Base-by-base conservation (phyloP, 2,113 vertebrate species). In the Prunella himalayana region DNA sequence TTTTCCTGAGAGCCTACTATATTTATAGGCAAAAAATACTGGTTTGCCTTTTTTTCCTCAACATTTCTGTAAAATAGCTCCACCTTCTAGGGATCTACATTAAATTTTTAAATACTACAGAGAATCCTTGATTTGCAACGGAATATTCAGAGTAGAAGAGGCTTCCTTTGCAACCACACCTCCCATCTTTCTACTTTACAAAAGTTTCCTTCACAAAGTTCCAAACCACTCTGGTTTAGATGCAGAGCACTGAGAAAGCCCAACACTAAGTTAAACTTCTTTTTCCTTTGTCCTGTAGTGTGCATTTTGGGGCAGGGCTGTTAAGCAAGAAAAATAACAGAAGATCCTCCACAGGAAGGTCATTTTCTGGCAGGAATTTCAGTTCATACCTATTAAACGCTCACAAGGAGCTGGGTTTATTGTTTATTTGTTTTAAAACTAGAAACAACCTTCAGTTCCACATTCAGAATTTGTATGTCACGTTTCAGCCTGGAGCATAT, bases 11-110 rank as follows among this genome's bases (percentile, higher is more conserved):
- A 92, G 54, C 17, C 37, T 86, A 22, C 49, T 81, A 25, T 31
- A 91, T 63, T 91, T 88, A 66, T 71, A 93, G 82, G 64, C 70
- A 91, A 83, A 77, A 96, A 90, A 73, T 28, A 77, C 8, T 31
- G 24, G 1, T 39, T 69, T 69, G 44, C 12, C 22, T 49, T 65
- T 22, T 31, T 7, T 3, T 0, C 8, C 37, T 23, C 51, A 53
- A 41, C 6, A 84, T 31, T 51, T 88, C 76, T 73, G 41, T 90
- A 78, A 91, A 77, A 90, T 21, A 96, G 56, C 8, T 86, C 68
- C 28, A 83, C 56, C 60, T 94, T 88, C 70, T 56, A 83, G 63
- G 30, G 47, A 50, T 63, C 44, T 83, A 39, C 51, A 81, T 20
- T 81, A 80, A 79, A 86, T 56, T 82, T 96, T 93, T 80, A 75